Evolutionary conservation across 2,888 invertebrate species (phyloP).

Genomic region (Drosophila paramelanica): DNA sequence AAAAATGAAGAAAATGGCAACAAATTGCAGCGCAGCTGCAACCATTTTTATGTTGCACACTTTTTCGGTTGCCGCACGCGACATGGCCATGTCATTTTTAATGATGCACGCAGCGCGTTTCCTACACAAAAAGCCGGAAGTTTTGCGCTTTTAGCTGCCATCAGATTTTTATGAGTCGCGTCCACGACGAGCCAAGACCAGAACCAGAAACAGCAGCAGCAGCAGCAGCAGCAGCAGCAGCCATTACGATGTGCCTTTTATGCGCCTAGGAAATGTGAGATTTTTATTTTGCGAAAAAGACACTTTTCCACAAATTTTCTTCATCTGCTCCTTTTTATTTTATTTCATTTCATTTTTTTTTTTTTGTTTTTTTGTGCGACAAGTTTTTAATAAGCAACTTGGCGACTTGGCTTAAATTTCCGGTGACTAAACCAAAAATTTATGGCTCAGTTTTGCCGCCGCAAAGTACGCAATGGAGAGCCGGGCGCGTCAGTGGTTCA

Average conservation of each 20-base stretch:
- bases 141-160: slow-evolving; percentile 76
- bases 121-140: slow-evolving; percentile 74
- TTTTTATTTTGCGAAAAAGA: slow-evolving; percentile 43
- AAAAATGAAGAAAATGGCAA: slow-evolving; percentile 4
- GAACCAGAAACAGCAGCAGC: slow-evolving; percentile 23
- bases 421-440: slow-evolving; percentile 69
- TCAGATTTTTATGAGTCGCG: slow-evolving; percentile 66
- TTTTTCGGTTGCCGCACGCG: slow-evolving; percentile 39
- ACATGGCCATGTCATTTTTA: slow-evolving; percentile 66
- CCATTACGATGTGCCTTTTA: slow-evolving; percentile 61
- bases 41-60: slow-evolving; percentile 64
- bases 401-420: slow-evolving; percentile 71
- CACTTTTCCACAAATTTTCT: slow-evolving; percentile 34
- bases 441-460: slow-evolving; percentile 63
- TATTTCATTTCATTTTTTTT: background rate
- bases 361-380: background rate
- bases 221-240: slow-evolving; percentile 26
- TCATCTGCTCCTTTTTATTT: background rate
- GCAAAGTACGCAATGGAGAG: slow-evolving; percentile 34
- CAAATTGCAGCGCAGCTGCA: slow-evolving; percentile 56
- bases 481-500: slow-evolving; percentile 40
- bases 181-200: slow-evolving; percentile 22
- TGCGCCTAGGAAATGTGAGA: slow-evolving; percentile 75
- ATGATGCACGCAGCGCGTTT: slow-evolving; percentile 67
- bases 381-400: slow-evolving; percentile 65